Percentiles rank a stretch among this genome's conserved stretches.
phyloP scores from a whole-genome alignment of 2,797 vertebrate species.

The Eulemur rubriventer region DNA sequence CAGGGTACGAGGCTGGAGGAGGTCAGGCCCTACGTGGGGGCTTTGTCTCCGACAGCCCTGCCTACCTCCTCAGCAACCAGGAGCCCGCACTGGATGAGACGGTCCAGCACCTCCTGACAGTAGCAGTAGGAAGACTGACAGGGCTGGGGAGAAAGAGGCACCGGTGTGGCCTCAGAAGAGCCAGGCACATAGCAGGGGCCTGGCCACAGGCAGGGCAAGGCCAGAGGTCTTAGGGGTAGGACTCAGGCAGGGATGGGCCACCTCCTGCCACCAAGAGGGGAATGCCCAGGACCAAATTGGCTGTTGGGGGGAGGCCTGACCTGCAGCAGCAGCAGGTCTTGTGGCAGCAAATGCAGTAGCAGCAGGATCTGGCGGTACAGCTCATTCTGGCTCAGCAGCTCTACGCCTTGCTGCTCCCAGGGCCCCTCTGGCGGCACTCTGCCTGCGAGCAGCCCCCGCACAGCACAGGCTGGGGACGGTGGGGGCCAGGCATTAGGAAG shows the following conservation, averaged over 20 bases:
- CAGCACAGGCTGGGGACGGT: slow-evolving; percentile 88
- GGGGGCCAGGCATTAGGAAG: neutral
- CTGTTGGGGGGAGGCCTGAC: slow-evolving; percentile 75
- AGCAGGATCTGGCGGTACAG: slow-evolving; percentile 88
- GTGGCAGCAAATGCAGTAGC: slow-evolving; percentile 91
- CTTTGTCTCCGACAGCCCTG: neutral
- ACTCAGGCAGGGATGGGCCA: neutral
- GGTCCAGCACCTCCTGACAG: slow-evolving; percentile 92
- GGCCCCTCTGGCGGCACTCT: slow-evolving; percentile 81
- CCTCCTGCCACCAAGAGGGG: neutral
- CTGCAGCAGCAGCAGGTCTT: slow-evolving; percentile 86
- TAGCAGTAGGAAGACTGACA: slow-evolving; percentile 89
- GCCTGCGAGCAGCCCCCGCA: slow-evolving; percentile 90
- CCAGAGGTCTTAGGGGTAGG: neutral
- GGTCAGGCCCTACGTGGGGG: neutral
- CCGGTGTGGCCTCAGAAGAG: neutral
- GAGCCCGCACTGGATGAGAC: slow-evolving; percentile 92
- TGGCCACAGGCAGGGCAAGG: neutral
- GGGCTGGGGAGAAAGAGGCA: slow-evolving; percentile 84
- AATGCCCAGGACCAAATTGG: neutral
- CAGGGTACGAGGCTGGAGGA: neutral
- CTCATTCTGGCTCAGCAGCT: slow-evolving; percentile 89
- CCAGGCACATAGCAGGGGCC: no score
- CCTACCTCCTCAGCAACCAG: slow-evolving; percentile 93
- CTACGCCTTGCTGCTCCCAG: slow-evolving; percentile 81